Conservation (phyloP, 2,113 vertebrate species). For the Siniperca knerii region DNA sequence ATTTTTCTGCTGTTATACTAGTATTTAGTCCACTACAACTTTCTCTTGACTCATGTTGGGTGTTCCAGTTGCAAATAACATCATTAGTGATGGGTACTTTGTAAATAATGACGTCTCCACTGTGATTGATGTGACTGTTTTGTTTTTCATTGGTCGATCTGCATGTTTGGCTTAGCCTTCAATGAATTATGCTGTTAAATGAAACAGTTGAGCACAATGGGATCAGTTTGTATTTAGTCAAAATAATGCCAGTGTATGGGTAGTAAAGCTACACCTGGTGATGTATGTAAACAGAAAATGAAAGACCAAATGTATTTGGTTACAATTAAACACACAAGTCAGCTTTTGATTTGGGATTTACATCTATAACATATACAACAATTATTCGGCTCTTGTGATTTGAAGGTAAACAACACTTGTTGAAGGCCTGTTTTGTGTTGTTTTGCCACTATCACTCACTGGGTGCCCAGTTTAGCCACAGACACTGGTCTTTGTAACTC, state of each 20-base stretch:
- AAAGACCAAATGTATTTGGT: conserved; percentile 61
- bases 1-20: background rate
- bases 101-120: background rate
- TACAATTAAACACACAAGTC: conserved; percentile 47
- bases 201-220: conserved; percentile 7
- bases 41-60: background rate
- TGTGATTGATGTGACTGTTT: conserved; percentile 28
- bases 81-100: no score
- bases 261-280: conserved; percentile 36
- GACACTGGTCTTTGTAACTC: conserved; percentile 60
- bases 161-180: conserved; percentile 27
- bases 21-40: background rate
- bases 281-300: conserved; percentile 66
- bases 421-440: conserved; percentile 59
- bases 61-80: background rate
- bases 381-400: conserved; percentile 61
- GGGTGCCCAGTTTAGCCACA: conserved; percentile 58
- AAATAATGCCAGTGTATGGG: conserved; percentile 22
- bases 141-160: conserved; percentile 19
- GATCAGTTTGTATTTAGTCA: conserved; percentile 30
- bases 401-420: conserved; percentile 71
- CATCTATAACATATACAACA: conserved; percentile 57
- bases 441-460: conserved; percentile 48
- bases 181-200: conserved; percentile 41
- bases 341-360: conserved; percentile 62